Percentiles rank a stretch among this genome's conserved stretches.
These are phyloP conservation scores for Asarcornis scutulata DNA, from an alignment of 2,113 vertebrate species.

Conservation along the genomic window DNA sequence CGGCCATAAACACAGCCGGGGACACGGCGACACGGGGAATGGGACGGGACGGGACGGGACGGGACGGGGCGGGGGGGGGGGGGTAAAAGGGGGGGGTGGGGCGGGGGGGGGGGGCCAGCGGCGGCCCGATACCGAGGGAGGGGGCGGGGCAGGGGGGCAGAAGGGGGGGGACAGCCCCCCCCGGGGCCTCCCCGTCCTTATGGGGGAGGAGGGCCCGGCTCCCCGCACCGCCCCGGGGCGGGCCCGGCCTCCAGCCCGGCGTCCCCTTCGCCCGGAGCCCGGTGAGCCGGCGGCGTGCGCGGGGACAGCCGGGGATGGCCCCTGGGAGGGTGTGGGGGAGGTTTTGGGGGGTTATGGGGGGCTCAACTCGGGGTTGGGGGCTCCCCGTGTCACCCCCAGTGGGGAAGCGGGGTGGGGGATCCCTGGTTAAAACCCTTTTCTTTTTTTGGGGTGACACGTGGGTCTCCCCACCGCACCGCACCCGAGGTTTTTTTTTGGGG, in stretches of 20 bases:
- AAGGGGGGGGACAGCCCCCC: neutral
- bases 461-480: rapidly evolving
- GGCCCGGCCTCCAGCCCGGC: neutral
- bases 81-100: neutral
- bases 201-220: no score
- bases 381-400: no score
- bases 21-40: no score
- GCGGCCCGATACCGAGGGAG: no score
- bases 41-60: neutral
- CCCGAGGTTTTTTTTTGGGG: neutral
- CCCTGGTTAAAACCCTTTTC: no score
- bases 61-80: no score
- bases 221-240: neutral
- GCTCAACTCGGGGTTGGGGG: no score
- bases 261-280: conserved; percentile 10
- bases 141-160: neutral
- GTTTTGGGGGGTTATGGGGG: no score
- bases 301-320: neutral
- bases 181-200: no score
- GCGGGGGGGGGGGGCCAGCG: neutral
- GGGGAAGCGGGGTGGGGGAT: no score
- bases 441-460: no score
- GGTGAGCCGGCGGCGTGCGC: neutral
- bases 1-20: neutral
- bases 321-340: no score